A percentile compares a stretch with the other conserved stretches of the same genome.
phyloP scores from a whole-genome alignment of 2,797 vertebrate genomes.

The Platyrinchus mystaceus region DNA sequence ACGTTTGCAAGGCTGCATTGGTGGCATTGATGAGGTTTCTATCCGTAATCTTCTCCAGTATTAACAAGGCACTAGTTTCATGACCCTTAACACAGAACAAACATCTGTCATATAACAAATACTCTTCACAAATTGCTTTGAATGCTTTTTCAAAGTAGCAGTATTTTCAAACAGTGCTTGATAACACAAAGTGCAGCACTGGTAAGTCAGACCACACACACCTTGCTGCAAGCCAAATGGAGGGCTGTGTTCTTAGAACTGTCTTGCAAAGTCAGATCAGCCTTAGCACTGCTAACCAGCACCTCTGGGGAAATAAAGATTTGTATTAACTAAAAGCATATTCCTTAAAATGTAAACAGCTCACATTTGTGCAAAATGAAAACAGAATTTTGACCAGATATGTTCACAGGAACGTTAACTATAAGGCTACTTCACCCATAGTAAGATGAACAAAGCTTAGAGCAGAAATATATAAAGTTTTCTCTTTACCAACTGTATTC shows the following conservation, averaged over 20 bases:
- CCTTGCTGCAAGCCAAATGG: constrained; percentile 98
- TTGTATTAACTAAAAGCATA: constrained; percentile 42
- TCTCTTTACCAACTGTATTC: constrained; percentile 90
- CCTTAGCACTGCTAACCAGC: constrained; percentile 96
- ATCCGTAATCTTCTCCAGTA: constrained; percentile 97
- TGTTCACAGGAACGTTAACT: not conserved
- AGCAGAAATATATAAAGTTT: not conserved
- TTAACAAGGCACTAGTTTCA: constrained; percentile 99
- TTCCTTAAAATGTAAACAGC: constrained; percentile 4
- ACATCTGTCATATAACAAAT: not conserved
- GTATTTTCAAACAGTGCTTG: not conserved
- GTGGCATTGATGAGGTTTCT: constrained; percentile 98
- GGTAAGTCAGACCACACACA: constrained; percentile 53
- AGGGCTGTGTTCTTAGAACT: constrained; percentile 94
- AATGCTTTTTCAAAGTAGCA: not conserved
- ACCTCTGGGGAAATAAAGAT: constrained; percentile 81
- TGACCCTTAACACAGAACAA: constrained; percentile 85
- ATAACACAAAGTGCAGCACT: not conserved
- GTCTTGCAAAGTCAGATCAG: constrained; percentile 95
- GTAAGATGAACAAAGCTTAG: not conserved
- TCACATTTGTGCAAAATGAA: constrained; percentile 25
- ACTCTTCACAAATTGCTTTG: not conserved
- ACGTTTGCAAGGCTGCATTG: constrained; percentile 98
- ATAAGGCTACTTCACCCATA: not conserved
- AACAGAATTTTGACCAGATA: not conserved